Base-by-base conservation (phyloP, 2,888 invertebrate species). In the Acanthosoma haemorrhoidale region DNA sequence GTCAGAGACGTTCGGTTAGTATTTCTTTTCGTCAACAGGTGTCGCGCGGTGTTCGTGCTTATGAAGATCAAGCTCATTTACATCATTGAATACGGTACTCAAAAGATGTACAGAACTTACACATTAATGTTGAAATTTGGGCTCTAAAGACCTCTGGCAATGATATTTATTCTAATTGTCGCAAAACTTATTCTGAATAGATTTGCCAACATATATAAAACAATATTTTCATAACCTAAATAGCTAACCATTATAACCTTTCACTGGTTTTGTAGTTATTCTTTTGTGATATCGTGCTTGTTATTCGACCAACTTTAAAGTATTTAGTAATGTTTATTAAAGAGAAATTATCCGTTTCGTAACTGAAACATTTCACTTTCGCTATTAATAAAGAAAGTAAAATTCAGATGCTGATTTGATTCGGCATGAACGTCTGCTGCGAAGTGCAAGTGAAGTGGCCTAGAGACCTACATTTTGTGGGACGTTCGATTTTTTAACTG, bases 361-460 rank as follows among this genome's bases (percentile, higher is more conserved):
- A 9, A 15, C 8, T 38, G 18, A 1, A 4, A 2, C 15, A 25
- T 9, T 13, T 64, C 41, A 64, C 64, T 64, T 64, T 64, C 64
- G 25, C 64, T 64, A 39, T 64, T 41, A 41, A 41, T 41, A 39
- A 41, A 4, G 41, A 64, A 41, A 64, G 64, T 64, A 29, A 41
- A 41, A 39, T 41, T 11, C 64, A 64, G 64, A 64, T 4, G 39
- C 29, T 64, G 41, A 41, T 64, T 64, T 64, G 64, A 64, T 67
- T 86, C 87, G 88, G 87, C 83, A 85, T 85, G 86, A 86, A 86
- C 85, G 84, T 69, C 70, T 71, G 72, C 73, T 74, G 72, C 73
- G 73, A 73, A 87, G 88, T 88, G 87, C 88, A 88, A 88, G 88
- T 87, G 87, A 87, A 88, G 88, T 90, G 90, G 88, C 90, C 90